These are phyloP conservation scores for Cephalopholis sonnerati DNA, from an alignment of 2,113 vertebrate species.

Conservation along the genomic window DNA sequence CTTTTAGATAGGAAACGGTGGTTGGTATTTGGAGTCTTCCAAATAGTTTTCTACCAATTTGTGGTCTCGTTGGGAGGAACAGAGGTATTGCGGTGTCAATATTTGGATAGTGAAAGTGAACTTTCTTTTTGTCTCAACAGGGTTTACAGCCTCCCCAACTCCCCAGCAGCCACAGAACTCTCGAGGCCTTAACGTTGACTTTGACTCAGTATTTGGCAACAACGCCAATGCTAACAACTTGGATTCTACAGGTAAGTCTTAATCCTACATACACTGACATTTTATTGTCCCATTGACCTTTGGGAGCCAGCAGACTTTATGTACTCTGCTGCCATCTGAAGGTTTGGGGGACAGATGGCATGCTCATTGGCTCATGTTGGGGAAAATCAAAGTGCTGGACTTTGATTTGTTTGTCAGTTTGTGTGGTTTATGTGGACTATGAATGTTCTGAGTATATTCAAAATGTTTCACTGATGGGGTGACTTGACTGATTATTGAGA, in stretches of 20 bases:
- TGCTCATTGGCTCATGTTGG: background rate
- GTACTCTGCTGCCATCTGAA: conserved; percentile 27
- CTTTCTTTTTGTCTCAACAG: conserved; percentile 72
- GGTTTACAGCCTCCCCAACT: conserved; percentile 90
- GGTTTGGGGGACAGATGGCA: conserved; percentile 1
- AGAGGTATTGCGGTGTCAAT: background rate
- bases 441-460: background rate
- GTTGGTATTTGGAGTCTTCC: too few species aligned
- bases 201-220: conserved; percentile 97
- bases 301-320: background rate
- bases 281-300: background rate
- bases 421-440: background rate
- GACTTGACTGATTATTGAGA: background rate
- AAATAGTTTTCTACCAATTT: background rate
- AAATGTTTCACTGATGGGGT: background rate
- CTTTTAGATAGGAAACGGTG: background rate
- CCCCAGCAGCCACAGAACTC: conserved; percentile 89
- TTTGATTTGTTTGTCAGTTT: conserved; percentile 37
- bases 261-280: background rate
- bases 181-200: conserved; percentile 94
- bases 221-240: conserved; percentile 87
- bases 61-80: background rate
- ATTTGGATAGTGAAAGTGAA: background rate
- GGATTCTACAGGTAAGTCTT: conserved; percentile 90
- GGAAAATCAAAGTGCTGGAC: conserved; percentile 23